phyloP scores from a whole-genome alignment of 1,140 invertebrate genomes.

The Drosophila kanapiae region DNA sequence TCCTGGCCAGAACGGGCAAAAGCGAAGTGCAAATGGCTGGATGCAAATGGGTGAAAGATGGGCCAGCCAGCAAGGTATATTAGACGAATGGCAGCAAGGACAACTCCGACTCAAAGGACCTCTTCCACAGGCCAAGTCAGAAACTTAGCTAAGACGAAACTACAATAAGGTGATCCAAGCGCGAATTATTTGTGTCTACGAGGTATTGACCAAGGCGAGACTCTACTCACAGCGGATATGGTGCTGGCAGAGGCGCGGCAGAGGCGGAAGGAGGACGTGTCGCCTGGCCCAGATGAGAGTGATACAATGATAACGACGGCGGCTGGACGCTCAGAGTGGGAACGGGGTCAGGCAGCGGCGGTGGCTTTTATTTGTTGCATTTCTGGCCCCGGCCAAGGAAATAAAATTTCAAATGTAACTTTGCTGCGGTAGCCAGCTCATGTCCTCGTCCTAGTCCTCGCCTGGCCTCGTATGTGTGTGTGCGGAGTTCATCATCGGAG shows the following conservation, averaged over 20 bases:
- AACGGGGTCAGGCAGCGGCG: background rate
- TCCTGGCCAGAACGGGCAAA: background rate
- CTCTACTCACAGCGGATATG: background rate
- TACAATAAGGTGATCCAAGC: background rate
- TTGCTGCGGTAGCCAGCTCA: constrained; percentile 41
- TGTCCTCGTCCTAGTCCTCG: background rate
- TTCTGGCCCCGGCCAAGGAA: constrained; percentile 54
- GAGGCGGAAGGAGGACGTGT: constrained; percentile 12
- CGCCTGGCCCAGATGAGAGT: constrained; percentile 45
- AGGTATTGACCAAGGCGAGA: background rate
- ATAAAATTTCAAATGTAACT: constrained; percentile 69
- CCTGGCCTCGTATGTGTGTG: constrained; percentile 9
- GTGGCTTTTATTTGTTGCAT: constrained; percentile 74
- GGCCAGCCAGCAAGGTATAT: background rate
- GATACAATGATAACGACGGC: constrained; percentile 40
- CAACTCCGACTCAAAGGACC: no score
- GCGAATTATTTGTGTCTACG: background rate
- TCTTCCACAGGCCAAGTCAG: no score
- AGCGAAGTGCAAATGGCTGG: constrained; percentile 12
- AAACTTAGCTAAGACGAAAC: background rate
- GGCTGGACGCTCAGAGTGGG: background rate
- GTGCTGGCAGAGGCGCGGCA: no score
- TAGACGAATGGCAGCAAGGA: background rate
- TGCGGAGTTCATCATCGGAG: constrained; percentile 27
- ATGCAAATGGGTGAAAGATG: constrained; percentile 22